Percentiles rank a stretch among this genome's conserved stretches.
These are phyloP conservation scores for Lapara coniferarum DNA, from an alignment of 2,888 invertebrate species.

Conservation along the genomic window DNA sequence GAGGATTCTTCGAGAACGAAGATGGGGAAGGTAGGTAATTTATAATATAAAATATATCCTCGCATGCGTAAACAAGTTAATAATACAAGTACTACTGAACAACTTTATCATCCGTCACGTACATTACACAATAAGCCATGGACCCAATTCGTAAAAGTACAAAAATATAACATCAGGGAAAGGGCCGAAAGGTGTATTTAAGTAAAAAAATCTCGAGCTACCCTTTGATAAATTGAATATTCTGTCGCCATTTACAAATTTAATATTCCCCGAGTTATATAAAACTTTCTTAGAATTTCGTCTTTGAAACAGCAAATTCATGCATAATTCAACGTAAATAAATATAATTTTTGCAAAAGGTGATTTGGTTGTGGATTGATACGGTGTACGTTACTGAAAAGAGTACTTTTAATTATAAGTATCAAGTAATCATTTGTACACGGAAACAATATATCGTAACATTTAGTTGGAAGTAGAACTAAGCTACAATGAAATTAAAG, in stretches of 20 bases:
- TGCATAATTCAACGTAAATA: slow-evolving; percentile 45
- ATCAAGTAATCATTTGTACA: background rate
- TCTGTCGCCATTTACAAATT: slow-evolving; percentile 48
- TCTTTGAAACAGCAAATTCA: slow-evolving; percentile 42
- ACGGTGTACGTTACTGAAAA: background rate
- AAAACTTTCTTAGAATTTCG: slow-evolving; percentile 44
- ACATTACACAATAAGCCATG: background rate
- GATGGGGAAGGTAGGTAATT: too few species aligned
- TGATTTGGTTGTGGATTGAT: slow-evolving; percentile 1
- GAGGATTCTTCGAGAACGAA: too few species aligned
- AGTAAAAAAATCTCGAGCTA: slow-evolving; percentile 42
- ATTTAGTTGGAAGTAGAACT: background rate
- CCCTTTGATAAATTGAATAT: slow-evolving; percentile 50
- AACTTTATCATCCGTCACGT: too few species aligned
- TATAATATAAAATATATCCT: too few species aligned
- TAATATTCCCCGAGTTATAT: slow-evolving; percentile 48
- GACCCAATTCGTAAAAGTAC: background rate
- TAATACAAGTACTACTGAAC: too few species aligned
- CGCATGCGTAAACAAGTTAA: too few species aligned
- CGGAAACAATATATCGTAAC: background rate
- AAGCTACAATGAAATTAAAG: too few species aligned
- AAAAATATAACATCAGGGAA: slow-evolving; percentile 8
- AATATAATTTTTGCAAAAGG: slow-evolving; percentile 29
- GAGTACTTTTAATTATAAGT: background rate
- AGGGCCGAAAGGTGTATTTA: slow-evolving; percentile 39